phyloP scores from a whole-genome alignment of 2,888 invertebrate genomes.

The Notodonta dromedarius region DNA sequence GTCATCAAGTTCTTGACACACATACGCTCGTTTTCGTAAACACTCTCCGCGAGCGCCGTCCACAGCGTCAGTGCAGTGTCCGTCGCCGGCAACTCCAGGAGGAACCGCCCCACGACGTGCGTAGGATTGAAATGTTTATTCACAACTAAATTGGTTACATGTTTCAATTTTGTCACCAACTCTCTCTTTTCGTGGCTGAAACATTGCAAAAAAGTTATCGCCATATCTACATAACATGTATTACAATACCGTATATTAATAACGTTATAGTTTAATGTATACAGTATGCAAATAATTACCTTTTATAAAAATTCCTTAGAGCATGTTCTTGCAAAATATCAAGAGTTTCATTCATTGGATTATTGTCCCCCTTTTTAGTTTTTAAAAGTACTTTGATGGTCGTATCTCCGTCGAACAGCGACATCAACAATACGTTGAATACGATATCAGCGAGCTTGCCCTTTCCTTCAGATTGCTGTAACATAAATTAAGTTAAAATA shows the following conservation, averaged over 20 bases:
- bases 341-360: conserved; percentile 46
- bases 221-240: background rate
- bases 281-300: conserved; percentile 34
- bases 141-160: conserved; percentile 44
- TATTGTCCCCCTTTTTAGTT: conserved; percentile 32
- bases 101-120: conserved; percentile 30
- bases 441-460: conserved; percentile 40
- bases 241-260: too few relatives aligned
- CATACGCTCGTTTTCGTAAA: conserved; percentile 34
- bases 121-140: conserved; percentile 30
- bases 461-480: conserved; percentile 41
- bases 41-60: conserved; percentile 55
- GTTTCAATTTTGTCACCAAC: conserved; percentile 43
- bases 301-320: conserved; percentile 43
- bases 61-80: conserved; percentile 54
- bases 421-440: conserved; percentile 45
- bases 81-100: conserved; percentile 41
- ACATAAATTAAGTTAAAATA: conserved; percentile 10
- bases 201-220: conserved; percentile 15
- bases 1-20: conserved; percentile 30
- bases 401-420: conserved; percentile 46
- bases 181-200: conserved; percentile 44
- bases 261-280: too few relatives aligned
- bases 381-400: conserved; percentile 44
- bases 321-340: conserved; percentile 37